Evolutionary conservation across 2,797 vertebrate genomes (phyloP).

Genomic region (Scleropages formosus): DNA sequence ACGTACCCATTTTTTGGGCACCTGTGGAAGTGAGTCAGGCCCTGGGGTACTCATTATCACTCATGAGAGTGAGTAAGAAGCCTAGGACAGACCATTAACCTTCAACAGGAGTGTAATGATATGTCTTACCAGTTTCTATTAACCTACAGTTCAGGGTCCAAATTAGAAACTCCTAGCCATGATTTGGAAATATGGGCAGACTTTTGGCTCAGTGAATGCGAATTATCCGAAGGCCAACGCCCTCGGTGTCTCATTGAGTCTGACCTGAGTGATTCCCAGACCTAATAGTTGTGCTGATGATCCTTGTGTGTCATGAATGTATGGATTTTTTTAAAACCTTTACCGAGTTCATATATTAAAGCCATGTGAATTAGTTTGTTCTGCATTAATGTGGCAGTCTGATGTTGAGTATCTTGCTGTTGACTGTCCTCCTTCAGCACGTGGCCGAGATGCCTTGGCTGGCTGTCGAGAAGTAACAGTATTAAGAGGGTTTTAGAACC

Average conservation of each 20-base stretch:
- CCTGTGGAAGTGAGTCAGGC: slow-evolving; percentile 23
- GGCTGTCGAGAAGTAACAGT: neutral
- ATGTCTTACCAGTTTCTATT: slow-evolving; percentile 32
- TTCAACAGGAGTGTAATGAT: slow-evolving; percentile 31
- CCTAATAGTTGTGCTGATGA: neutral
- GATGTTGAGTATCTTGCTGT: neutral
- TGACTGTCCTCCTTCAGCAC: neutral
- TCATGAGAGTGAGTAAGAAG: slow-evolving; percentile 31
- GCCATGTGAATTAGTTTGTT: neutral
- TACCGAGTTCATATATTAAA: neutral
- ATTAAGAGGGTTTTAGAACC: neutral
- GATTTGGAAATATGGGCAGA: slow-evolving; percentile 20
- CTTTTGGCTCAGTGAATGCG: slow-evolving; percentile 9
- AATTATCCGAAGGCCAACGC: slow-evolving; percentile 14
- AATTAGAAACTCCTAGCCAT: slow-evolving; percentile 32
- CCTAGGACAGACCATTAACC: slow-evolving; percentile 29
- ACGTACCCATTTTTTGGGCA: slow-evolving; percentile 22
- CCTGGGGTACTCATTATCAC: slow-evolving; percentile 37
- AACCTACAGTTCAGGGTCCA: slow-evolving; percentile 35
- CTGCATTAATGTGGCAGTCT: neutral
- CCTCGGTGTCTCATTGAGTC: neutral
- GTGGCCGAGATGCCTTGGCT: neutral
- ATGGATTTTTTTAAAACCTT: neutral
- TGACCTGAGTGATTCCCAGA: slow-evolving; percentile 17
- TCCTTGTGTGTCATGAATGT: neutral